A percentile compares a stretch with the other conserved stretches of the same genome.
Evolutionary conservation across 1,140 invertebrate species (phyloP).

Genomic region (Copidosoma floridanum): DNA sequence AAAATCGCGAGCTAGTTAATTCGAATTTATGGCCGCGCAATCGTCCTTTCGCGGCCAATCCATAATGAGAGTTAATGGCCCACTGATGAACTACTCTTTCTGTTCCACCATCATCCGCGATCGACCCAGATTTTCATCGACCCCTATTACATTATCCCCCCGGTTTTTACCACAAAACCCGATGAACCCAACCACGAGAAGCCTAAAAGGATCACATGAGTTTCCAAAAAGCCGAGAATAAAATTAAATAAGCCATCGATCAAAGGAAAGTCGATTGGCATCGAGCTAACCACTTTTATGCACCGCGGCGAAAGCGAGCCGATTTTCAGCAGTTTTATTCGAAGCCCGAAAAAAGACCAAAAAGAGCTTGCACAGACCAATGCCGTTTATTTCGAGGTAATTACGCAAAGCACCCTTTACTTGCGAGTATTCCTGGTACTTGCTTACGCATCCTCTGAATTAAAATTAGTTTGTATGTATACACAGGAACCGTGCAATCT

Average conservation of each 20-base stretch:
- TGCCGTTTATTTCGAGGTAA: slow-evolving; percentile 9
- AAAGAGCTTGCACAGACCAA: slow-evolving; percentile 1
- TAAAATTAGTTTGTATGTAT: no score
- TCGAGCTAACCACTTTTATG: not conserved
- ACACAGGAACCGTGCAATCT: no score
- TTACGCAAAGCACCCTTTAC: slow-evolving; percentile 1
- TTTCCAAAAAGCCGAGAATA: no score
- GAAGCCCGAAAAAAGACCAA: not conserved
- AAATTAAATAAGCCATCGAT: no score
- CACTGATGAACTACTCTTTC: slow-evolving; percentile 18
- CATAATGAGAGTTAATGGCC: slow-evolving; percentile 16
- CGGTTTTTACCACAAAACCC: no score
- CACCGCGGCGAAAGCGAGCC: slow-evolving; percentile 7
- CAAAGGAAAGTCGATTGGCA: not conserved
- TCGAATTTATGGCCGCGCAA: slow-evolving; percentile 22
- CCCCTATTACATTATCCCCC: no score
- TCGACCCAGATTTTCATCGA: no score
- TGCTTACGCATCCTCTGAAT: slow-evolving; percentile 1
- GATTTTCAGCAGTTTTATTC: slow-evolving; percentile 25
- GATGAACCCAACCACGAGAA: no score
- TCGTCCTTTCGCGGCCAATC: not conserved
- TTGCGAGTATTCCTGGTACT: not conserved
- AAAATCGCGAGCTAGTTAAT: slow-evolving; percentile 20
- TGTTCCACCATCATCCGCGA: no score
- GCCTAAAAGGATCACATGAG: no score